A percentile compares a stretch with the other conserved stretches of the same genome.
phyloP scores from a whole-genome alignment of 2,888 invertebrate genomes.

The Encarsia formosa region DNA sequence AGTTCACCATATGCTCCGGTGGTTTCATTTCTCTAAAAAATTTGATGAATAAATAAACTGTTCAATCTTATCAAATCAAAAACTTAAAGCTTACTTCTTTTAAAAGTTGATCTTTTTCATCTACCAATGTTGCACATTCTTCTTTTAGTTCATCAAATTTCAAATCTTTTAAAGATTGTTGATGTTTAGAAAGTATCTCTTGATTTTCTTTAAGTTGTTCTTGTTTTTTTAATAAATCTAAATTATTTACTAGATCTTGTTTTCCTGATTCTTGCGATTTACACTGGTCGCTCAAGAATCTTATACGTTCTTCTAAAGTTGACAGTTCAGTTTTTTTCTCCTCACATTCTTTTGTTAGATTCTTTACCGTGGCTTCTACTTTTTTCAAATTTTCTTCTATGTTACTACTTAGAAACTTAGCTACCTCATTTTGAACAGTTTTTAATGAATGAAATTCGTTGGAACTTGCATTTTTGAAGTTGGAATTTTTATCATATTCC shows the following conservation, averaged over 20 bases:
- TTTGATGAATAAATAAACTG: neutral
- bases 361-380: conserved; percentile 47
- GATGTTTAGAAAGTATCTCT: conserved; percentile 40
- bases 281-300: conserved; percentile 38
- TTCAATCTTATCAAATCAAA: neutral
- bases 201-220: conserved; percentile 41
- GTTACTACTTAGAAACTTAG: conserved; percentile 56
- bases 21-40: conserved; percentile 39
- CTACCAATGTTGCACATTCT: conserved; percentile 58
- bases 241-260: conserved; percentile 41
- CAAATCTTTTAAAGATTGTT: conserved; percentile 56
- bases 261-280: conserved; percentile 39
- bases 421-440: conserved; percentile 57
- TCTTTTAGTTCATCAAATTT: conserved; percentile 57
- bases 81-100: conserved; percentile 45
- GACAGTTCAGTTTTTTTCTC: conserved; percentile 54
- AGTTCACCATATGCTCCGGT: conserved; percentile 46
- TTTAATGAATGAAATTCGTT: conserved; percentile 53
- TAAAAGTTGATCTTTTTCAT: conserved; percentile 55
- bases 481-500: conserved; percentile 50
- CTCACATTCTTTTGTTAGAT: conserved; percentile 49
- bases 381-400: conserved; percentile 50
- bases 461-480: conserved; percentile 49
- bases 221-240: conserved; percentile 34
- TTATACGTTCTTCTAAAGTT: conserved; percentile 51